Base-by-base conservation (phyloP, 2,113 vertebrate species). In the Cyprinus carpio region DNA sequence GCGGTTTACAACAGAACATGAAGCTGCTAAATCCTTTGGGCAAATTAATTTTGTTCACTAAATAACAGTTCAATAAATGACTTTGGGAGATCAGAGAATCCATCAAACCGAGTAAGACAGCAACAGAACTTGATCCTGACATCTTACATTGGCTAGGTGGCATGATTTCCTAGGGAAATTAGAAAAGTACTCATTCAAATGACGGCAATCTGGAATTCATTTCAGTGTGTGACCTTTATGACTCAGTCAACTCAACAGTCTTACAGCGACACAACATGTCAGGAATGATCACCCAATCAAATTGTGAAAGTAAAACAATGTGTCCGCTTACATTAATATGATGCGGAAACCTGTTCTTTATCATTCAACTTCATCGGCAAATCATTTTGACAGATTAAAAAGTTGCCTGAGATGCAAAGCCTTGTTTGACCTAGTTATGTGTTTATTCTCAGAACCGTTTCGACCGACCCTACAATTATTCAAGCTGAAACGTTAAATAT, bases 251-350 rank as follows among this genome's bases (percentile, higher is more conserved):
- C 91, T 89, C 92, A 92, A 93, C 94, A 91, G 93, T 94, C 90
- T 92, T 90, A 91, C 92, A 93, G 93, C 92, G 88, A 95, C 92
- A 92, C 87, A 92, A 83, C 90, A 93, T 96, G 96, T 95, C 95
- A 96, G 93, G 94, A 95, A 88, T 89, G 85, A 96, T 96, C 89
- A 92, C 83, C 86, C 74, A 94, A 92, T 95, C 89, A 91, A 91
- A 92, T 91, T 85, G 91, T 94, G 95, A 93, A 92, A 91, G 84
- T 91, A 89, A 95, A 95, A 90, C 89, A 92, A 95, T 87, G 90
- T 94, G 92, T 94, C 93, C 43, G 79, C 84, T 93, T 87, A 87
- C 87, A 94, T 96, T 95, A 95, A 91, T 91, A 86, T 91, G 88
- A 94, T 90, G 91, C 74, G 83, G 90, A 91, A 91, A 90, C 88